These are phyloP conservation scores for Epinotia nisella DNA, from an alignment of 2,888 invertebrate genomes.

Conservation along the genomic window DNA sequence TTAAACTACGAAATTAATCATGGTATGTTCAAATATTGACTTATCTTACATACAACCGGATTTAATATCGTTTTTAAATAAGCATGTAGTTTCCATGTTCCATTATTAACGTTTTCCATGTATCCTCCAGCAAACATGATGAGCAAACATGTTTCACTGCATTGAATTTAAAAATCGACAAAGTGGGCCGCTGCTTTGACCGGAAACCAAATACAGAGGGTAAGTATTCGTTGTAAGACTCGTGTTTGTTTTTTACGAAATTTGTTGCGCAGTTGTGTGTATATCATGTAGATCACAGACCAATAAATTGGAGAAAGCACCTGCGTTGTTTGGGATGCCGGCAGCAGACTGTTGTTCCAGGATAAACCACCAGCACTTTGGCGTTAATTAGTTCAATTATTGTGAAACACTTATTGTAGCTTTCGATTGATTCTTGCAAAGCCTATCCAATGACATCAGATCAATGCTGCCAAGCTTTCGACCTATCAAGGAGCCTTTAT, in stretches of 20 bases:
- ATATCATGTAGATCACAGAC: neutral
- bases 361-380: neutral
- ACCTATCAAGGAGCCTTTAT: no score
- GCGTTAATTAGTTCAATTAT: neutral
- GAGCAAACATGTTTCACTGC: conserved; percentile 22
- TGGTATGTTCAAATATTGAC: no score
- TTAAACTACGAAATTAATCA: neutral
- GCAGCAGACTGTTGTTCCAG: neutral
- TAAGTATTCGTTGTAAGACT: neutral
- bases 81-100: neutral
- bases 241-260: neutral
- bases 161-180: neutral
- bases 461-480: no score
- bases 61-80: conserved; percentile 1
- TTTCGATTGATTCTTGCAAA: neutral
- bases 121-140: conserved; percentile 4
- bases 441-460: neutral
- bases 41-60: neutral
- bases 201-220: neutral
- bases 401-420: neutral
- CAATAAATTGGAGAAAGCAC: neutral
- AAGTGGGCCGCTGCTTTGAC: neutral
- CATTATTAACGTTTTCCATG: conserved; percentile 11
- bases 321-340: neutral
- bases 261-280: neutral